Evolutionary conservation across 2,888 invertebrate species (phyloP), one percentile per base, ranked within the genome.

Genomic region (Abrostola tripartita): DNA sequence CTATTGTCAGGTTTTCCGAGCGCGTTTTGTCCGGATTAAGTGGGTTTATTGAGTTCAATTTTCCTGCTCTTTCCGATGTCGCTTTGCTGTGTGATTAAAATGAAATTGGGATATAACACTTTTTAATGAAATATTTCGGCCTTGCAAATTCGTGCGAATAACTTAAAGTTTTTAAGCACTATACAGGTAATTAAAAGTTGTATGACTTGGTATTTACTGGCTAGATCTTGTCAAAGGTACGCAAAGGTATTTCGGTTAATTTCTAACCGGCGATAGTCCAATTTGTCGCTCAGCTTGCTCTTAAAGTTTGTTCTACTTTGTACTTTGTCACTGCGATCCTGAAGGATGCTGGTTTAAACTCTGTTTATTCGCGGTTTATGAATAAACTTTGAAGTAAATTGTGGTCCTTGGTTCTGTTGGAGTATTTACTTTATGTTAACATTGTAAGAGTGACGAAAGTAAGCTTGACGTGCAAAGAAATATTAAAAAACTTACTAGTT

Each of bases 321-420:
- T 64, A 51, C 68, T 51, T 41, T 62, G 67, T 54, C 65, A 56
- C 24, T 47, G 44, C 42, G 65, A 61, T 71, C 56, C 67, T 65
- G 64, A 74, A 78, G 59, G 69, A 67, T 61, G 79, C 72, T 82
- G 79, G 77, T 82, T 84, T 81, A 81, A 84, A 76, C 78, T 74
- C 72, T 81, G 83, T 83, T 86, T 85, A 78, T 81, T 71, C 72
- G 77, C 62, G 80, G 82, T 81, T 84, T 83, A 84, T 79, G 84
- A 79, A 77, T 57, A 80, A 88, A 86, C 75, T 86, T 87, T 65
- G 60, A 62, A 81, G 82, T 84, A 80, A 84, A 84, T 84, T 83
- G 79, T 81, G 67, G 72, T 75, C 71, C 55, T 57, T 60, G 60
- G 63, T 68, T 60, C 67, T 56, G 50, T 56, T 72, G 49, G 58